Percentiles rank a stretch among this genome's conserved stretches.
phyloP scores from a whole-genome alignment of 2,113 vertebrate species.

The Carassius carassius region DNA sequence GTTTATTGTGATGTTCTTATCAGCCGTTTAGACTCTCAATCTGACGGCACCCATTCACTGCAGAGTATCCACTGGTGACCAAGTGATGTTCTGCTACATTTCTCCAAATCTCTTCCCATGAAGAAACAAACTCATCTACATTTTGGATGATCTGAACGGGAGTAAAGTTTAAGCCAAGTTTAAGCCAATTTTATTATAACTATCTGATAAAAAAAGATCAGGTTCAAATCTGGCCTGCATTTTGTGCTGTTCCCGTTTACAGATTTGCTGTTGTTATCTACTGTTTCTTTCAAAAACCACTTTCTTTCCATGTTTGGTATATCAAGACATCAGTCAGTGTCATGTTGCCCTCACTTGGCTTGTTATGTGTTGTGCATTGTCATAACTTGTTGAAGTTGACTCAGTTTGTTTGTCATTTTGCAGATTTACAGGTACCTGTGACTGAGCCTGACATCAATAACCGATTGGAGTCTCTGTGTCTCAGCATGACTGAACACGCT shows the following conservation, averaged over 20 bases:
- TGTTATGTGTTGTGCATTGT: not conserved
- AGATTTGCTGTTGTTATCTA: not conserved
- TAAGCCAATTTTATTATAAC: not conserved
- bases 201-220: not conserved
- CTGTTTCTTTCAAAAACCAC: not conserved
- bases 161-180: not conserved
- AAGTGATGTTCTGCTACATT: not conserved
- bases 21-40: not conserved
- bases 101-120: too few species aligned
- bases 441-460: constrained; percentile 99
- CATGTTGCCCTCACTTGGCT: not conserved
- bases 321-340: not conserved
- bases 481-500: constrained; percentile 98
- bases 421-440: constrained; percentile 93
- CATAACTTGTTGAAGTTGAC: not conserved
- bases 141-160: too few species aligned
- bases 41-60: not conserved
- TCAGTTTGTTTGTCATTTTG: not conserved
- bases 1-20: not conserved
- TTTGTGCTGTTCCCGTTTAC: not conserved
- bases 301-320: not conserved
- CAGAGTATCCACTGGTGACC: not conserved
- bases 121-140: too few species aligned
- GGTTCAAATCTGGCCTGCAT: not conserved
- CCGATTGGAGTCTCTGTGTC: constrained; percentile 97